Percentiles rank a stretch among this genome's conserved stretches.
phyloP scores from a whole-genome alignment of 2,888 invertebrate species.

The Pseudoips prasinana region DNA sequence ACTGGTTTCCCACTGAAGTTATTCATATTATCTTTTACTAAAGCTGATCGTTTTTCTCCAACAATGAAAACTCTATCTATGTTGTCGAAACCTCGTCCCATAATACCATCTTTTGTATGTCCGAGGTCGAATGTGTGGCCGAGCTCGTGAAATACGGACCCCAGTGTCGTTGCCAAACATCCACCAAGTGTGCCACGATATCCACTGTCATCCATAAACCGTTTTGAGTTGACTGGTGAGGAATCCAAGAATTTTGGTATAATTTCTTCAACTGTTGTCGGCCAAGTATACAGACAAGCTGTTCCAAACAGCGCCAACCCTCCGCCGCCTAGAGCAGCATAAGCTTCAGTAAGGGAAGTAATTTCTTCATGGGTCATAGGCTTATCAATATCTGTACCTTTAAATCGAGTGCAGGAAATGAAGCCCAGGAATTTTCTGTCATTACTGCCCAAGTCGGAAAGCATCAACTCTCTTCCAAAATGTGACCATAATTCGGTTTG shows the following conservation, averaged over 20 bases:
- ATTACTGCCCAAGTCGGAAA: constrained; percentile 83
- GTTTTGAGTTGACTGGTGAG: constrained; percentile 85
- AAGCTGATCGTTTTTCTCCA: constrained; percentile 72
- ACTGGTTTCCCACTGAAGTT: constrained; percentile 82
- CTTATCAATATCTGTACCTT: constrained; percentile 83
- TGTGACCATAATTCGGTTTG: constrained; percentile 92
- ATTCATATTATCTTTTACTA: constrained; percentile 79
- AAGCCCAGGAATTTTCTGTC: constrained; percentile 94
- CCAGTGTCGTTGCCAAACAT: constrained; percentile 94
- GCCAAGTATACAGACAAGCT: constrained; percentile 95
- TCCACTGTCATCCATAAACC: constrained; percentile 95
- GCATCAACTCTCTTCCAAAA: constrained; percentile 92
- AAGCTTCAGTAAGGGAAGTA: constrained; percentile 86
- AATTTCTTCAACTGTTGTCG: constrained; percentile 86
- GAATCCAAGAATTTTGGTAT: constrained; percentile 73
- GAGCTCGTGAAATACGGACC: constrained; percentile 95
- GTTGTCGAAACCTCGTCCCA: constrained; percentile 95
- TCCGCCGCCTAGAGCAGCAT: constrained; percentile 95
- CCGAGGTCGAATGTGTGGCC: constrained; percentile 97
- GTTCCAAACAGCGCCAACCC: constrained; percentile 95
- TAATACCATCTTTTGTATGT: constrained; percentile 94
- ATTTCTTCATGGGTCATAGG: constrained; percentile 87
- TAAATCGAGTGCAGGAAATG: constrained; percentile 92
- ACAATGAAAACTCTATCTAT: constrained; percentile 89
- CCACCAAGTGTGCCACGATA: constrained; percentile 93